Conservation (phyloP, 2,113 vertebrate species). For the Amia ocellicauda region DNA sequence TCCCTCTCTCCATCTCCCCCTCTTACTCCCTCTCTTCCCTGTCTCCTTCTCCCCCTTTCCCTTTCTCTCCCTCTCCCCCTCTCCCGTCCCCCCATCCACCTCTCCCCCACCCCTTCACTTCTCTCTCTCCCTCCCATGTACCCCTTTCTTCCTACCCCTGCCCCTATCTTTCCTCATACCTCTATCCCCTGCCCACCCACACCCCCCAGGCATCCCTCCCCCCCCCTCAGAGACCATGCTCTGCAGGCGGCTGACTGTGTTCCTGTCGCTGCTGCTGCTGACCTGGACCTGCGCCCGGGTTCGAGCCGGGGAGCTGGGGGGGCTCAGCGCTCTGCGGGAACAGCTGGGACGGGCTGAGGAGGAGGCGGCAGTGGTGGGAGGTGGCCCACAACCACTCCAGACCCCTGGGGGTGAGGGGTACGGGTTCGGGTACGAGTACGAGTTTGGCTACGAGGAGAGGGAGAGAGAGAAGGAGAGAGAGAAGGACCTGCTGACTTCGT, state of each 20-base stretch:
- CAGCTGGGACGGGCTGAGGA: neutral
- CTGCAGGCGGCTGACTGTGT: neutral
- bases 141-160: no score
- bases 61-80: neutral
- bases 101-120: no score
- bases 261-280: constrained; percentile 5
- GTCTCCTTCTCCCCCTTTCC: neutral
- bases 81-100: no score
- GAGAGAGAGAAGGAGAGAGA: no score
- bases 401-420: no score
- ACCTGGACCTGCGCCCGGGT: neutral
- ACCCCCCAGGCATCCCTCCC: neutral
- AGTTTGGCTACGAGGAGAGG: no score
- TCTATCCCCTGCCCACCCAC: neutral
- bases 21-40: neutral
- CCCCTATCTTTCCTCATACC: neutral
- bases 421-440: no score
- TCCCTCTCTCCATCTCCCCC: neutral
- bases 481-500: no score
- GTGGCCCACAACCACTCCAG: no score
- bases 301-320: neutral
- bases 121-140: no score
- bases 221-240: neutral
- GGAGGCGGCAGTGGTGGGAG: no score
- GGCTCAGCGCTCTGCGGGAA: neutral